Evolutionary conservation across 2,888 invertebrate genomes (phyloP).

Genomic region (Trissoscelio sp.): DNA sequence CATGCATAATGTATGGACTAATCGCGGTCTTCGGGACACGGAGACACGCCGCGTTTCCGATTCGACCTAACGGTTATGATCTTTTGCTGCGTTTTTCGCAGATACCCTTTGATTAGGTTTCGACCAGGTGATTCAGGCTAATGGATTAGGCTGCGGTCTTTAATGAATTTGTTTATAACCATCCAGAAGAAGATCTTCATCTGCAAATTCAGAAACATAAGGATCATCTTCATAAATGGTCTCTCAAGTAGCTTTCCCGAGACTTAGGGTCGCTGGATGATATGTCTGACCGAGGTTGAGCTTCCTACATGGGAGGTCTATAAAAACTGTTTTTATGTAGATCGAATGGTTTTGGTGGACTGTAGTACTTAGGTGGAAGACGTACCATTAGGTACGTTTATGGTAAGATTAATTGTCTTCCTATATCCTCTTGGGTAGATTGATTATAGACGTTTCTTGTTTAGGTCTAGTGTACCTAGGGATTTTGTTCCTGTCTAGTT

Average conservation of each 20-base stretch:
- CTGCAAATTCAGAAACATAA: too few relatives aligned
- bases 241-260: background rate
- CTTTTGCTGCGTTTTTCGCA: conserved; percentile 11
- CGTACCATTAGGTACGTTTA: conserved; percentile 4
- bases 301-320: conserved; percentile 27
- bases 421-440: background rate
- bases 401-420: background rate
- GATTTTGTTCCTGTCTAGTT: too few relatives aligned
- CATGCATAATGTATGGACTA: conserved; percentile 48
- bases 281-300: conserved; percentile 8
- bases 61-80: conserved; percentile 41
- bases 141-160: background rate
- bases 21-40: conserved; percentile 34
- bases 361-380: conserved; percentile 2
- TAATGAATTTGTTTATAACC: too few relatives aligned
- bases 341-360: conserved; percentile 5
- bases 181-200: too few relatives aligned
- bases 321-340: conserved; percentile 18
- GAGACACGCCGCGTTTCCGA: conserved; percentile 58
- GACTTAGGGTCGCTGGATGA: conserved; percentile 21
- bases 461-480: background rate
- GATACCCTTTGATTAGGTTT: conserved; percentile 18
- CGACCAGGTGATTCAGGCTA: background rate
- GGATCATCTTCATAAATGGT: background rate
- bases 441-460: conserved; percentile 11